Evolutionary conservation across 1,140 invertebrate species (phyloP).

Genomic region (Chironomus tepperi): DNA sequence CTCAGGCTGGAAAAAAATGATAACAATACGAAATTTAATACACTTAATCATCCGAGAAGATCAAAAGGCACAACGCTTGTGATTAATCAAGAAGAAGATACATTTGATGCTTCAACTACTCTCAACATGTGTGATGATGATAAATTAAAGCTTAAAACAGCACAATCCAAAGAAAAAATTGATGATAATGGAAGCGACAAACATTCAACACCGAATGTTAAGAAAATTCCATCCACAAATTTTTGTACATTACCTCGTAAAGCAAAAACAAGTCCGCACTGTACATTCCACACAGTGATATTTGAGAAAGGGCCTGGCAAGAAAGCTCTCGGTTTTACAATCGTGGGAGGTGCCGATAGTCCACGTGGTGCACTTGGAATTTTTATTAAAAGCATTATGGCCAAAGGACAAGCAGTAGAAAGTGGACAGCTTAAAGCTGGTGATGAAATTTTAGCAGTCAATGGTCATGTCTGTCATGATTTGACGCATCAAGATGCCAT

Average conservation of each 20-base stretch:
- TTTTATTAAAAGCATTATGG: slow-evolving; percentile 84
- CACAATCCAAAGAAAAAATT: slow-evolving; percentile 40
- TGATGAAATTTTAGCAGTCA: slow-evolving; percentile 82
- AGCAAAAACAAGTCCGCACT: slow-evolving; percentile 51
- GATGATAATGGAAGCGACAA: slow-evolving; percentile 30
- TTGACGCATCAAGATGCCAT: slow-evolving; percentile 80
- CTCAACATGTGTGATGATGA: slow-evolving; percentile 27
- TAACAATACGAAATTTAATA: neutral
- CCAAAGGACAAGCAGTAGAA: slow-evolving; percentile 77
- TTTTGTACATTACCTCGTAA: slow-evolving; percentile 61
- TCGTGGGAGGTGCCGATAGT: slow-evolving; percentile 83
- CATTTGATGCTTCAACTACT: slow-evolving; percentile 29
- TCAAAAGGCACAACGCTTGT: slow-evolving; percentile 30
- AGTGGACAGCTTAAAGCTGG: slow-evolving; percentile 75
- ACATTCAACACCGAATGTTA: slow-evolving; percentile 35
- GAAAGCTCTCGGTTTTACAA: slow-evolving; percentile 82
- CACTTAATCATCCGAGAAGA: neutral
- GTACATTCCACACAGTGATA: slow-evolving; percentile 63
- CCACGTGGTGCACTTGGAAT: slow-evolving; percentile 81
- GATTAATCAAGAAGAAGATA: slow-evolving; percentile 32
- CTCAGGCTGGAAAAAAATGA: neutral
- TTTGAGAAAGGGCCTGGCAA: slow-evolving; percentile 76
- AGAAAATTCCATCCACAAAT: slow-evolving; percentile 47
- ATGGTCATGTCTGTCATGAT: slow-evolving; percentile 71
- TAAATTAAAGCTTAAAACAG: slow-evolving; percentile 37